Evolutionary conservation across 2,888 invertebrate species (phyloP), one percentile per base, ranked within the genome.

Genomic region (Hetaerina titia): DNA sequence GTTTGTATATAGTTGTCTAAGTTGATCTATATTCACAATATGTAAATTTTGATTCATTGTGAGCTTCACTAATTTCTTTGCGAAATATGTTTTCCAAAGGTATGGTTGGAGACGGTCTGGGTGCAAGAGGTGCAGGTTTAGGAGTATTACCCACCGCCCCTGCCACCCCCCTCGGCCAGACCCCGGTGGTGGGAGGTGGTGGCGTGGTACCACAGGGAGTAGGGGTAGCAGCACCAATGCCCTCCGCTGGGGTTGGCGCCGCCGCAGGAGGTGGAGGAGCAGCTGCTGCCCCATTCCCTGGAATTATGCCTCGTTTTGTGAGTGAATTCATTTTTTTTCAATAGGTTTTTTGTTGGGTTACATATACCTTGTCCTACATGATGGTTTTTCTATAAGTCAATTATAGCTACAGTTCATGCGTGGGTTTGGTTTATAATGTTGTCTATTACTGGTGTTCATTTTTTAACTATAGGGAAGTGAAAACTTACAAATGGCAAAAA

Each of bases 241-340:
- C 92, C 69, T 92, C 92, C 92, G 92, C 22, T 92, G 92, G 92
- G 92, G 92, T 92, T 92, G 92, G 92, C 69, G 92, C 69, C 92
- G 92, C 69, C 92, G 92, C 69, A 92, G 92, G 92, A 92, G 90
- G 90, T 90, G 90, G 90, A 90, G 92, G 92, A 74, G 11, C 45
- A n/a, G 57, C 92, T 22, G 69, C 45, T 11, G 69, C 92, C 57
- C 92, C 92, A 5, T 92, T 92, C 56, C 69, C 92, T 63, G 92
- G 92, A 92, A 92, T 92, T 57, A 92, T 92, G 92, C 92, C 92
- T 74, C 92, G 74, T 45, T 92, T 92, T 74, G 92, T 92, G 69
- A n/a, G 92, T 45, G 60, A 60, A 60, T 60, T 11, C 17, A 17
- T 15, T 60, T 60, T 60, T 60, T 60, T 60, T 11, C 13, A 60